Evolutionary conservation across 1,140 invertebrate genomes (phyloP).

Genomic region (Drosophila tani): DNA sequence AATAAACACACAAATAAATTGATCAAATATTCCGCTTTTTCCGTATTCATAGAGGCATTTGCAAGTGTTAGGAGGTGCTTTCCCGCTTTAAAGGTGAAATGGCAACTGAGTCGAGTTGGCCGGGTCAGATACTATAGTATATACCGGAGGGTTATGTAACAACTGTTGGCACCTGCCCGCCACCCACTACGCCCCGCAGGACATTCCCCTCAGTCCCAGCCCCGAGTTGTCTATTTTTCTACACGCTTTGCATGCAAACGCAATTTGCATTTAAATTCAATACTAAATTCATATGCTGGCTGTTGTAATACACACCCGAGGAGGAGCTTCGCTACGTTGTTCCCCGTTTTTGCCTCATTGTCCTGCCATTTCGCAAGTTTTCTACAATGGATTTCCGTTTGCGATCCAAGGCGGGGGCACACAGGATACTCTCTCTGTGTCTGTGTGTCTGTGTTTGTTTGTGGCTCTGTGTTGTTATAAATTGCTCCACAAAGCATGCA

Average conservation of each 20-base stretch:
- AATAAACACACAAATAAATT: constrained; percentile 25
- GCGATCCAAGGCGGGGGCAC: constrained; percentile 41
- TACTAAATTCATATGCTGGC: constrained; percentile 80
- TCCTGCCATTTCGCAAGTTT: constrained; percentile 80
- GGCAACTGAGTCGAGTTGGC: constrained; percentile 1
- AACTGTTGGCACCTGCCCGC: constrained; percentile 42
- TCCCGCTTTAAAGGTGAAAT: constrained; percentile 35
- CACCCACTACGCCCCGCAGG: too few species aligned
- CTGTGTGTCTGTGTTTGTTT: constrained; percentile 33
- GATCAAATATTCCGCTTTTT: constrained; percentile 25
- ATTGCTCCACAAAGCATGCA: constrained; percentile 73
- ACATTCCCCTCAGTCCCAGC: background rate
- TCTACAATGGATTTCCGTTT: constrained; percentile 78
- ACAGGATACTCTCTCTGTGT: constrained; percentile 4
- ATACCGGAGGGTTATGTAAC: constrained; percentile 8
- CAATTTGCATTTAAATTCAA: constrained; percentile 83
- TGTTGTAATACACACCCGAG: constrained; percentile 72
- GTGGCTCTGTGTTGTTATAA: constrained; percentile 61
- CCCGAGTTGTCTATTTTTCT: constrained; percentile 67
- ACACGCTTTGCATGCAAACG: constrained; percentile 79
- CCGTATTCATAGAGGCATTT: constrained; percentile 26
- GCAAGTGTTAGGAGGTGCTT: constrained; percentile 16
- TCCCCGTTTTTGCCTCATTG: constrained; percentile 48
- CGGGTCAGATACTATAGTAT: constrained; percentile 17
- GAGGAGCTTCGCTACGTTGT: background rate